phyloP scores from a whole-genome alignment of 35 echinoderm and acorn worm genomes.

The Ophiothrix spiculata region DNA sequence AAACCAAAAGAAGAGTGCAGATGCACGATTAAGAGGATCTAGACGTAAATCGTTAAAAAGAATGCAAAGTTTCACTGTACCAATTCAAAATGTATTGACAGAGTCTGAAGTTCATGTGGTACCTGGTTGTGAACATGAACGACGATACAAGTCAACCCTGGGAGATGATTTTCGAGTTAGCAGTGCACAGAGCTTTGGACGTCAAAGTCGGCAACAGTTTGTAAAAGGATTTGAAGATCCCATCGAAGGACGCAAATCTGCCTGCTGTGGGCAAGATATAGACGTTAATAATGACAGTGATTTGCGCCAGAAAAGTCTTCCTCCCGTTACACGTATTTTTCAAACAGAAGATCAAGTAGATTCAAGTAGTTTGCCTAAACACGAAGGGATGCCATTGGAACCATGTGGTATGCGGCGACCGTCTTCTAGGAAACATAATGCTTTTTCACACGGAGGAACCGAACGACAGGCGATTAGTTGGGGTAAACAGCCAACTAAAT shows the following conservation, averaged over 20 bases:
- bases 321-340: neutral
- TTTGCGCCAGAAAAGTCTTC: neutral
- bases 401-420: neutral
- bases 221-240: neutral
- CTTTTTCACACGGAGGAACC: neutral
- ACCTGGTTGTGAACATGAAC: neutral
- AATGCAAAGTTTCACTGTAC: neutral
- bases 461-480: neutral
- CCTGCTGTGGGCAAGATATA: neutral
- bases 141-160: neutral
- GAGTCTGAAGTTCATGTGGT: neutral
- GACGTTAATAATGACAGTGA: neutral
- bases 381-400: neutral
- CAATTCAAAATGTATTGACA: neutral
- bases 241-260: neutral
- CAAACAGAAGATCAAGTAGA: neutral
- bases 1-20: neutral
- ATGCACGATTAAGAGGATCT: neutral
- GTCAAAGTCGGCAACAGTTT: neutral
- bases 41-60: neutral
- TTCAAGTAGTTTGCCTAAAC: neutral
- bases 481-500: neutral
- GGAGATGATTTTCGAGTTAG: neutral
- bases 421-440: neutral
- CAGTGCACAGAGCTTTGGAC: neutral